phyloP scores from a whole-genome alignment of 2,797 vertebrate genomes.

The Ibycter americanus region DNA sequence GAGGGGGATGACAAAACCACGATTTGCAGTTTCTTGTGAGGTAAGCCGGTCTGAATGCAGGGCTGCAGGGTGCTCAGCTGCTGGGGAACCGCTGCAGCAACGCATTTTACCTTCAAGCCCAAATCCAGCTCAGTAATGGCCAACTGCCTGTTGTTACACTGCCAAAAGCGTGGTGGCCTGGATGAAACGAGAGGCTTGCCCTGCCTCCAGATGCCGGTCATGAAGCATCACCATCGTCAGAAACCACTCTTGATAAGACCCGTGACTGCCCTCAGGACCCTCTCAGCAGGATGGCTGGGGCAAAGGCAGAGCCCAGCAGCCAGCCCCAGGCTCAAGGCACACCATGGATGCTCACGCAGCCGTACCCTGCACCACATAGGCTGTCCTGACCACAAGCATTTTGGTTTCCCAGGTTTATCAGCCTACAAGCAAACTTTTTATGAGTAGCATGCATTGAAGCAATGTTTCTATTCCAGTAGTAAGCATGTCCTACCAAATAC shows the following conservation, averaged over 20 bases:
- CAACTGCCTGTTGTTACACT: rapidly evolving
- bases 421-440: not conserved
- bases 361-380: not conserved
- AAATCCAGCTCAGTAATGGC: not conserved
- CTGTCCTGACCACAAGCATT: not conserved
- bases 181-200: not conserved
- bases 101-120: not conserved
- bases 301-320: not conserved
- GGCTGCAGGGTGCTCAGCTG: rapidly evolving
- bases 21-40: not conserved
- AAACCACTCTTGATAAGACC: not conserved
- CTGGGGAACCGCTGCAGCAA: not conserved
- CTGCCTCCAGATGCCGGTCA: not conserved
- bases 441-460: not conserved
- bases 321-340: not conserved
- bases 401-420: not conserved
- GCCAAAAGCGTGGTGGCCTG: not conserved
- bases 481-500: not conserved
- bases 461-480: not conserved
- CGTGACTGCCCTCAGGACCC: not conserved
- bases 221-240: not conserved
- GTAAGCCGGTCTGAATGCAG: rapidly evolving
- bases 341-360: rapidly evolving
- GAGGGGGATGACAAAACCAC: not conserved
- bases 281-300: rapidly evolving